Evolutionary conservation across 2,113 vertebrate species (phyloP).

Genomic region (Irena cyanogastra): DNA sequence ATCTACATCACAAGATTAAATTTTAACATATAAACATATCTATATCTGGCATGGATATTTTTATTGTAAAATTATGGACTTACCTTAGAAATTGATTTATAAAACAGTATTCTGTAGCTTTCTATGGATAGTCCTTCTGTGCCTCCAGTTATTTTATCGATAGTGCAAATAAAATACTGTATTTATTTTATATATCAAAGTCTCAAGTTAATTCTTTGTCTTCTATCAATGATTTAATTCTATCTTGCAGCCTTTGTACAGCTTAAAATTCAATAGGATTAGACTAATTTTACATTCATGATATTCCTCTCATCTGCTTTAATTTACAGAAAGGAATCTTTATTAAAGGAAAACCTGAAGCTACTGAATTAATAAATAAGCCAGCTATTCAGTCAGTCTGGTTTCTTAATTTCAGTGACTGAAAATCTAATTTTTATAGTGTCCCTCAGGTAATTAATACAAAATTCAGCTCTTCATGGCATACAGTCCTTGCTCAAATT

Average conservation of each 20-base stretch:
- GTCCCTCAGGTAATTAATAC: background rate
- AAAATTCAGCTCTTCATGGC: background rate
- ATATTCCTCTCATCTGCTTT: background rate
- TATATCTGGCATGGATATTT: background rate
- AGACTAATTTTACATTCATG: slow-evolving; percentile 14
- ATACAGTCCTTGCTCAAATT: background rate
- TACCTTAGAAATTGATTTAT: background rate
- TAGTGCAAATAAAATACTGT: background rate
- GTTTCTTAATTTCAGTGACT: background rate
- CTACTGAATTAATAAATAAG: background rate
- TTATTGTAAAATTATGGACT: background rate
- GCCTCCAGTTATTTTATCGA: background rate
- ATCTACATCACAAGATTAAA: background rate
- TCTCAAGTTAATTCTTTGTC: background rate
- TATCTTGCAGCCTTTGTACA: background rate
- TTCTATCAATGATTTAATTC: background rate
- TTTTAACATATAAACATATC: background rate
- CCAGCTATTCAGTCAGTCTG: background rate
- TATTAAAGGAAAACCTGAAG: slow-evolving; percentile 12
- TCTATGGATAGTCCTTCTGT: background rate
- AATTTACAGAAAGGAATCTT: slow-evolving; percentile 6
- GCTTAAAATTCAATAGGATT: background rate
- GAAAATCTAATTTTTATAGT: background rate
- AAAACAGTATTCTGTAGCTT: background rate
- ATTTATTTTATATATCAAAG: background rate